Base-by-base conservation (phyloP, 1,140 invertebrate species). In the Theocolax elegans region DNA sequence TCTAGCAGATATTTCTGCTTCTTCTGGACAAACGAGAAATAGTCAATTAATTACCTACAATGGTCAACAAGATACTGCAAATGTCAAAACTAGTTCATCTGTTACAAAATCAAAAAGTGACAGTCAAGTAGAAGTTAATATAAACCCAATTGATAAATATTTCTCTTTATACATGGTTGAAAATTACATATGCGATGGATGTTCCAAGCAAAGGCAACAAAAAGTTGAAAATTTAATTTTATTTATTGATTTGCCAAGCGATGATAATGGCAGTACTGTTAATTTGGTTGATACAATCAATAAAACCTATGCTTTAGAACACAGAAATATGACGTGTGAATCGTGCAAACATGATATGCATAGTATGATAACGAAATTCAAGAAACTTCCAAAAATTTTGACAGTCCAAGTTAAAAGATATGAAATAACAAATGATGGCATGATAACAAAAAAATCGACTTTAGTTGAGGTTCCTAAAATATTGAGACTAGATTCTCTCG, bases 361-460 rank as follows among this genome's bases (percentile, higher is more conserved):
- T 19, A 73, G 74, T 19, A 77, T 80, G 70, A 69, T 62, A n/a
- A 80, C 78, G 0, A 79, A 75, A 38, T 81, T 82, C 23, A 78
- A 78, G 38, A 73, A 75, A 25, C 71, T 70, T 51, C 82, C 82
- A 3, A 82, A 79, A 72, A 73, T 83, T 21, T 56, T 83, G 10
- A 81, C 74, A 13, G 76, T 82, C 10, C 82, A 83, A 64, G 74
- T 83, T 9, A 81, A 82, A 67, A 73, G 82, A 51, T 83, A 80
- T 49, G 78, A 78, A 21, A 79, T 79, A 66, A 70, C 75, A 9
- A 77, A 73, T 25, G 76, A 80, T 56, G 80, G 80, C 1, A 71
- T 67, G 19, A 76, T 79, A 59, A 77, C 74, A 8, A 83, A 83
- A 75, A 80, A 81, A 44, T 79, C 75, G 21, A 79, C 78, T 17